These are phyloP conservation scores for Phalacrocorax brasilianus DNA, from an alignment of 2,113 vertebrate species.

Conservation along the genomic window DNA sequence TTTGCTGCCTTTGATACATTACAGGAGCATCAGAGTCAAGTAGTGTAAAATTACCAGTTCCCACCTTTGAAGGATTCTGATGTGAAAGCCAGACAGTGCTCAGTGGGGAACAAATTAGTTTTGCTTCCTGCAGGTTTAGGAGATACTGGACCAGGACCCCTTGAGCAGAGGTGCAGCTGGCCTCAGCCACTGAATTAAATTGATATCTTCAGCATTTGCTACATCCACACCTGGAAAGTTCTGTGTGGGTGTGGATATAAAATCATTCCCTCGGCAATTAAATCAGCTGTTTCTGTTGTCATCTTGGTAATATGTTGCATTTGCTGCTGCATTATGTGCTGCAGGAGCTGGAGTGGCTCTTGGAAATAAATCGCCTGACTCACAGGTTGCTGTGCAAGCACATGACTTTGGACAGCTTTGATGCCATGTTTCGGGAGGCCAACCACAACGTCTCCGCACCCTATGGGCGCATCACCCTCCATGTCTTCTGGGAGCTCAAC, in stretches of 20 bases:
- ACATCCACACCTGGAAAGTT: background rate
- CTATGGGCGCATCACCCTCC: slow-evolving; percentile 97
- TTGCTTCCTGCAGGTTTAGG: background rate
- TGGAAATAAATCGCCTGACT: slow-evolving; percentile 96
- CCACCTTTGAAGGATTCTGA: slow-evolving; percentile 4
- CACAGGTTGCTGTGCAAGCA: slow-evolving; percentile 95
- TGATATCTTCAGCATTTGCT: background rate
- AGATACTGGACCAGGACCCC: background rate
- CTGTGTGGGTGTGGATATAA: background rate
- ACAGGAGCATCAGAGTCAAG: slow-evolving; percentile 26
- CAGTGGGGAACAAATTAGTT: slow-evolving; percentile 1
- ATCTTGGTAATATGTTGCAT: background rate
- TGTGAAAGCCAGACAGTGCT: background rate
- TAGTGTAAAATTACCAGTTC: slow-evolving; percentile 20
- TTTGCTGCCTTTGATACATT: background rate
- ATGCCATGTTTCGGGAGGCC: slow-evolving; percentile 99
- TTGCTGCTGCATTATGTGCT: background rate
- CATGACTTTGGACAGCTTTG: slow-evolving; percentile 98
- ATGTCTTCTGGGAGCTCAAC: slow-evolving; percentile 99
- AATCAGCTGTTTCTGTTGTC: background rate
- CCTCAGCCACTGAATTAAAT: background rate
- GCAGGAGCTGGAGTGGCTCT: slow-evolving; percentile 96
- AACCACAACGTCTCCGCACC: slow-evolving; percentile 98
- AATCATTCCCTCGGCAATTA: background rate
- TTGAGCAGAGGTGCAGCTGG: background rate